Evolutionary conservation across 64 coral and sea anemone species (phyloP), one percentile per base, ranked within the genome.

Genomic region (Pachyseris speciosa): DNA sequence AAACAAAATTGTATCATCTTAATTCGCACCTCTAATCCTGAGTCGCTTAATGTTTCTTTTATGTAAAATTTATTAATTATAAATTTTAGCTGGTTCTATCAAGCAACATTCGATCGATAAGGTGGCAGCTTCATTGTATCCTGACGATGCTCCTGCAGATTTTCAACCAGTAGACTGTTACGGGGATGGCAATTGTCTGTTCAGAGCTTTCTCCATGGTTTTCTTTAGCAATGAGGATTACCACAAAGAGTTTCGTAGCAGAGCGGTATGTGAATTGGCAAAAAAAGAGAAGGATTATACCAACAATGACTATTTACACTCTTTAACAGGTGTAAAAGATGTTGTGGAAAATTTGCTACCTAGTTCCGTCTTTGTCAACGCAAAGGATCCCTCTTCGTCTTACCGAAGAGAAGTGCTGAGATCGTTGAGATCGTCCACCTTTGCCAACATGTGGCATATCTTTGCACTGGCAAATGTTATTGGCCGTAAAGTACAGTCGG

Each of bases 111-210:
- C 22, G 12, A 69, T 85, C 29, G 83, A 69, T 85, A 69, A 83
- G 33, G 51, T 83, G 49, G 78, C 78, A 85, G 64, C 64, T 69
- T 29, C 83, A 69, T 69, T 85, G 64, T 69, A 69, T 39, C 61
- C 83, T 48, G 39, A 85, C 49, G 63, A 85, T 85, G 83, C 38
- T 11, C 83, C 83, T 50, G 0, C 38, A 85, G 64, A 85, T 69
- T 0, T 85, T 49, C 40, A 50, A 20, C 83, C 83, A 69, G 83
- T 41, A 28, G 48, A 0, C 39, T 69, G 63, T 69, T 49, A 6
- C 9, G 83, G 61, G 40, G 83, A 85, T 85, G 83, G 83, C 63
- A 85, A 85, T 49, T 85, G 83, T n/a, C 40, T 85, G 64, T 85
- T 85, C 12, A 85, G 83, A 85, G 39, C 83, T 3, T 68, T 69